Conservation (phyloP, 2,797 vertebrate species). For the Pelobates cultripes region DNA sequence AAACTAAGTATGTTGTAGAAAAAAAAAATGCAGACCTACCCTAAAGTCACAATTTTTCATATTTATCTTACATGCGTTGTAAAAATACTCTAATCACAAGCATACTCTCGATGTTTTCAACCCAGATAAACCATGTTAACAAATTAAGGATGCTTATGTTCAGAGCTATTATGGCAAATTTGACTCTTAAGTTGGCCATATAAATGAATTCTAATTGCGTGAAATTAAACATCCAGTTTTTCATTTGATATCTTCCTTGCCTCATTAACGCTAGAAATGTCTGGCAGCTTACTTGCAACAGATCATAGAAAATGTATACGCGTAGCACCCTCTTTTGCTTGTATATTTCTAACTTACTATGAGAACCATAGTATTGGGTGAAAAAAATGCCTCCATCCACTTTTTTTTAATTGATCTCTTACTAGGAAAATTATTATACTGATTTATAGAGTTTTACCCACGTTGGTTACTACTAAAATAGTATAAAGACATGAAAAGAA, state of each 20-base stretch:
- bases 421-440: no score
- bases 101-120: conserved; percentile 21
- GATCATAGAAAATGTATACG: no score
- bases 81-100: conserved; percentile 22
- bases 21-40: conserved; percentile 3
- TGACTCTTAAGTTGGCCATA: not conserved
- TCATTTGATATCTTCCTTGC: conserved; percentile 19
- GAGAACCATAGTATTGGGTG: no score
- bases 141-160: not conserved
- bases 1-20: not conserved
- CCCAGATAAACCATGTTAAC: not conserved
- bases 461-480: no score
- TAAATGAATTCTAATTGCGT: conserved; percentile 24
- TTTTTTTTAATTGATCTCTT: no score
- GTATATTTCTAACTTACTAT: no score
- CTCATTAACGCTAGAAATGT: not conserved
- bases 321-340: no score
- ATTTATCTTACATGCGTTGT: conserved; percentile 4
- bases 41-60: conserved; percentile 11
- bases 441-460: no score
- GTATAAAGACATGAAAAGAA: no score
- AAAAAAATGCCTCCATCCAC: no score
- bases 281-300: no score
- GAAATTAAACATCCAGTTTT: conserved; percentile 28
- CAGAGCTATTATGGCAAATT: not conserved